phyloP scores from a whole-genome alignment of 1,140 invertebrate genomes.

The Rhagoletis pomonella region DNA sequence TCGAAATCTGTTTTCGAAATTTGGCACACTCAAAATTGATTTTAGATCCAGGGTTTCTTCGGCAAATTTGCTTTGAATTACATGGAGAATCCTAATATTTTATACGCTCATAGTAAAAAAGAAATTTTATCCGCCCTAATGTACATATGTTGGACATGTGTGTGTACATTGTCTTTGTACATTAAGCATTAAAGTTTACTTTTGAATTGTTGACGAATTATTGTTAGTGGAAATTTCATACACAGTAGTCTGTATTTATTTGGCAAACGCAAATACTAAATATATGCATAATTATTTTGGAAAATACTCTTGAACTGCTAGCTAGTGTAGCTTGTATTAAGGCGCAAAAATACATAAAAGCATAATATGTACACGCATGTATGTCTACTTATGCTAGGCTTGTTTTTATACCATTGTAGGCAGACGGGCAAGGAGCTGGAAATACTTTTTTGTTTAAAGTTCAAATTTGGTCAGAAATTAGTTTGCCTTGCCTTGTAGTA shows the following conservation, averaged over 20 bases:
- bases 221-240: conserved; percentile 54
- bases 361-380: background rate
- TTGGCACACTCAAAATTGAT: too few relatives aligned
- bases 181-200: conserved; percentile 1
- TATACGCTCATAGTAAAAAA: too few relatives aligned
- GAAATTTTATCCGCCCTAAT: too few relatives aligned
- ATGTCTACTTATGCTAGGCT: background rate
- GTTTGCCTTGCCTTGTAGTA: conserved; percentile 21
- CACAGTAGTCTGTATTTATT: conserved; percentile 65
- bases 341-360: background rate
- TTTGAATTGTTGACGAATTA: conserved; percentile 48
- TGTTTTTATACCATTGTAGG: background rate
- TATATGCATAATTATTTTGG: conserved; percentile 70
- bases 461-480: conserved; percentile 34
- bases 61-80: too few relatives aligned
- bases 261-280: conserved; percentile 69
- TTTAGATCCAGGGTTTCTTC: too few relatives aligned
- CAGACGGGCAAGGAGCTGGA: too few relatives aligned
- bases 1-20: too few relatives aligned
- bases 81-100: too few relatives aligned
- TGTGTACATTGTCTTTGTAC: background rate
- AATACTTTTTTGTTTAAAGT: background rate
- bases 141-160: background rate
- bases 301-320: conserved; percentile 62
- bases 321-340: conserved; percentile 21